Percentiles rank a stretch among this genome's conserved stretches.
Evolutionary conservation across 1,140 invertebrate species (phyloP).

Genomic region (Ditylenchus dipsaci): DNA sequence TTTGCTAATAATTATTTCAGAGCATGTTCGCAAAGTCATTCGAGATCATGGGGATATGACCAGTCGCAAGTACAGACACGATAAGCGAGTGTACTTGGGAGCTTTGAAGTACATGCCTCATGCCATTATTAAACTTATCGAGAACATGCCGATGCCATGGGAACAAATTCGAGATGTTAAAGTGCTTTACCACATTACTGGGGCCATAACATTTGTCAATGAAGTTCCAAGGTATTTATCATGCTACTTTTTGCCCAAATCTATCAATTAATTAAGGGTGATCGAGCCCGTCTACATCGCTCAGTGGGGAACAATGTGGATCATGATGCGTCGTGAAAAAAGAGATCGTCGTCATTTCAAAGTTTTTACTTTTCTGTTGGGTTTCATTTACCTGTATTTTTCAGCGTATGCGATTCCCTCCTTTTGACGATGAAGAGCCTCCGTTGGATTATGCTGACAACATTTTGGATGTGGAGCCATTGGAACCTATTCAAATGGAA

Average conservation of each 20-base stretch:
- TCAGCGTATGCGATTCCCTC: conserved; percentile 97
- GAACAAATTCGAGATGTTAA: conserved; percentile 97
- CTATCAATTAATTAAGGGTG: conserved; percentile 66
- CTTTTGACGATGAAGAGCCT: conserved; percentile 99
- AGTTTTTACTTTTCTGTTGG: conserved; percentile 11
- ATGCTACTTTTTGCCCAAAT: too few species aligned
- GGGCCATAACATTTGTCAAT: conserved; percentile 99
- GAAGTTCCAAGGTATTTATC: conserved; percentile 76
- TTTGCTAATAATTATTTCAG: conserved; percentile 57
- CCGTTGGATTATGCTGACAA: conserved; percentile 98
- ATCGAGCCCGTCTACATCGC: conserved; percentile 98
- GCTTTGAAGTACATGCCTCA: conserved; percentile 99
- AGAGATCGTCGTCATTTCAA: conserved; percentile 90
- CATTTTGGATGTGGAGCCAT: conserved; percentile 93
- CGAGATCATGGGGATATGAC: conserved; percentile 99
- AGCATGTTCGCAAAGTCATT: conserved; percentile 97
- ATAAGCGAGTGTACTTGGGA: conserved; percentile 94
- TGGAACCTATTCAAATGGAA: conserved; percentile 98
- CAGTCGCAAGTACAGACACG: conserved; percentile 93
- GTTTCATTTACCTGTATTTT: conserved; percentile 2
- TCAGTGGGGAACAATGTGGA: conserved; percentile 99
- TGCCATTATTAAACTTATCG: conserved; percentile 93
- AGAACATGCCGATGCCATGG: conserved; percentile 99
- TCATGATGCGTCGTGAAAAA: conserved; percentile 98
- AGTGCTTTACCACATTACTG: conserved; percentile 67